Conservation (phyloP, 2,888 invertebrate species). For the Brenthis daphne region DNA sequence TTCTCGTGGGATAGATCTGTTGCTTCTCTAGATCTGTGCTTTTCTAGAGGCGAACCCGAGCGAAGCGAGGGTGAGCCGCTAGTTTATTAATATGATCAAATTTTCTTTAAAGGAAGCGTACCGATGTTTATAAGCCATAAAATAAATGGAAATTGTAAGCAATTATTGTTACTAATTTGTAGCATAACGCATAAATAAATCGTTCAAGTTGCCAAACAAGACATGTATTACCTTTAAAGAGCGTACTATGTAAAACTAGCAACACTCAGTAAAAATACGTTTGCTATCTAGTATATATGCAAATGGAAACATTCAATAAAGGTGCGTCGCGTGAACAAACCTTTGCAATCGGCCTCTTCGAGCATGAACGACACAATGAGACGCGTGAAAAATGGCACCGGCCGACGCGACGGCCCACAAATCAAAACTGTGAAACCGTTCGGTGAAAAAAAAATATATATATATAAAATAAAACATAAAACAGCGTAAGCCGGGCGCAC, state of each 20-base stretch:
- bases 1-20: too few species aligned
- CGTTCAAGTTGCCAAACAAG: too few species aligned
- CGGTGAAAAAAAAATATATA: slow-evolving; percentile 52
- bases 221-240: background rate
- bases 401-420: slow-evolving; percentile 62
- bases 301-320: slow-evolving; percentile 52
- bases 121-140: too few species aligned
- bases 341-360: slow-evolving; percentile 52
- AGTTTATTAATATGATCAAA: too few species aligned
- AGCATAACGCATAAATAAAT: too few species aligned
- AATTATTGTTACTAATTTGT: too few species aligned
- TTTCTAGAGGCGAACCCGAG: too few species aligned
- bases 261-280: background rate
- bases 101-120: too few species aligned
- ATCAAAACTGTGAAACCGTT: slow-evolving; percentile 68
- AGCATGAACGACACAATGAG: slow-evolving; percentile 68
- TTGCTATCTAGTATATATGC: slow-evolving; percentile 43
- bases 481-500: slow-evolving; percentile 66
- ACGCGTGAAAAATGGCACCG: slow-evolving; percentile 68
- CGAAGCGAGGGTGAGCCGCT: too few species aligned
- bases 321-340: slow-evolving; percentile 56
- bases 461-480: slow-evolving; percentile 56
- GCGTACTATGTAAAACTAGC: background rate
- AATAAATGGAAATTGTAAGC: too few species aligned
- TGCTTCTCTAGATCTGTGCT: too few species aligned